Evolutionary conservation across 2,888 invertebrate genomes (phyloP).

Genomic region (Athalia circularis): DNA sequence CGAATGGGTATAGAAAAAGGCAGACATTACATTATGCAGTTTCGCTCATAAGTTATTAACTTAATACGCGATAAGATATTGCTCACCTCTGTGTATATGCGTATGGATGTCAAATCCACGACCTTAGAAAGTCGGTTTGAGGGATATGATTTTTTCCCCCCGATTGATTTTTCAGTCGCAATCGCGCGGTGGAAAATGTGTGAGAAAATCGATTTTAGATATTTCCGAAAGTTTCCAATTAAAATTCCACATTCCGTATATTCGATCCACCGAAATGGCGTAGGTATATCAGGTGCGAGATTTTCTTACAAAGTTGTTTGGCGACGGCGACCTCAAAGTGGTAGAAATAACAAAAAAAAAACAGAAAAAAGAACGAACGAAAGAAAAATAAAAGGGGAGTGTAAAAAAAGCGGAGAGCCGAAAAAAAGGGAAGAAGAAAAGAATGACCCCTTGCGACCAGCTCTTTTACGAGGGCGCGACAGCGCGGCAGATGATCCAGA

Average conservation of each 20-base stretch:
- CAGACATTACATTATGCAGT: not conserved
- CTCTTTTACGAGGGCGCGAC: slow-evolving; percentile 43
- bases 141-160: not conserved
- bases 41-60: slow-evolving; percentile 4
- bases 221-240: too few species aligned
- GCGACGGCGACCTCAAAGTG: slow-evolving; percentile 12
- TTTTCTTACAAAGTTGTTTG: not conserved
- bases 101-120: not conserved
- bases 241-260: too few species aligned
- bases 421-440: not conserved
- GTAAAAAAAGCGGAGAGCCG: not conserved
- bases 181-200: too few species aligned
- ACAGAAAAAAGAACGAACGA: not conserved
- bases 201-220: too few species aligned
- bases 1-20: not conserved
- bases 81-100: too few species aligned
- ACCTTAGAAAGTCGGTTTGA: too few species aligned
- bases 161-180: not conserved
- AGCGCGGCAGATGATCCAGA: slow-evolving; percentile 32
- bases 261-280: not conserved
- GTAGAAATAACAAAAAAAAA: not conserved
- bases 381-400: not conserved
- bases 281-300: not conserved
- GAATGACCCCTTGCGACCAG: slow-evolving; percentile 26
- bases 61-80: not conserved